phyloP scores from a whole-genome alignment of 2,797 vertebrate genomes.

The Hyperoplus immaculatus region DNA sequence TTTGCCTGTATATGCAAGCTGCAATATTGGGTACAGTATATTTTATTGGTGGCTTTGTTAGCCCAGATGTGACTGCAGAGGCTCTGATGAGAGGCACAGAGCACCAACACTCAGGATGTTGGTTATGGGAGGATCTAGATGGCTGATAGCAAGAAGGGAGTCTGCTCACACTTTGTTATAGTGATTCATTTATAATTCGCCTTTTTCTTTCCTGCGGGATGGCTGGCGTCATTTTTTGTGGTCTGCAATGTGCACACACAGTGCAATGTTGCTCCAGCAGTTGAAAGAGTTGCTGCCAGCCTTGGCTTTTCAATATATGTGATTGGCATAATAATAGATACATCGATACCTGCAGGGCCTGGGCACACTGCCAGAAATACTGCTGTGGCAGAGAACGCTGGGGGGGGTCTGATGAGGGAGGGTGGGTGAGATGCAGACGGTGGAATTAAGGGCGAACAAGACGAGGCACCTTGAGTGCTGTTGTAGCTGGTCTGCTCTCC shows the following conservation, averaged over 20 bases:
- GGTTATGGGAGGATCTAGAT: conserved; percentile 48
- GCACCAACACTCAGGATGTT: conserved; percentile 18
- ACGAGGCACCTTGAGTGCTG: conserved; percentile 67
- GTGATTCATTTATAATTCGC: conserved; percentile 78
- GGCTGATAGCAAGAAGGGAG: conserved; percentile 62
- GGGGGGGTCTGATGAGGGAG: neutral
- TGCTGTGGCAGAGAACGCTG: conserved; percentile 22
- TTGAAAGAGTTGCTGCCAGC: conserved; percentile 61
- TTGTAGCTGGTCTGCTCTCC: conserved; percentile 51
- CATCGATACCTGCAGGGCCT: conserved; percentile 78
- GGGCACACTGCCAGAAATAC: conserved; percentile 56
- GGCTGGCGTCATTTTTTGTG: conserved; percentile 71
- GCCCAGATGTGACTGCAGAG: conserved; percentile 56
- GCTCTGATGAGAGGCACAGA: conserved; percentile 41
- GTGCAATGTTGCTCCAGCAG: conserved; percentile 41
- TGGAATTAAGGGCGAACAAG: conserved; percentile 37
- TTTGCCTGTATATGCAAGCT: conserved; percentile 26
- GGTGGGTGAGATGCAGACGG: conserved; percentile 2
- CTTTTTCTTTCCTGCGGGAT: conserved; percentile 56
- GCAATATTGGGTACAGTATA: conserved; percentile 35
- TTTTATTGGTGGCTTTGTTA: conserved; percentile 47
- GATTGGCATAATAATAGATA: conserved; percentile 82
- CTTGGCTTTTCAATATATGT: conserved; percentile 62
- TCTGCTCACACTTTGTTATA: conserved; percentile 65
- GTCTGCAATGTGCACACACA: conserved; percentile 43